Percentiles rank a stretch among this genome's conserved stretches.
These are phyloP conservation scores for Urocyon cinereoargenteus DNA, from an alignment of 2,797 vertebrate species.

Conservation along the genomic window DNA sequence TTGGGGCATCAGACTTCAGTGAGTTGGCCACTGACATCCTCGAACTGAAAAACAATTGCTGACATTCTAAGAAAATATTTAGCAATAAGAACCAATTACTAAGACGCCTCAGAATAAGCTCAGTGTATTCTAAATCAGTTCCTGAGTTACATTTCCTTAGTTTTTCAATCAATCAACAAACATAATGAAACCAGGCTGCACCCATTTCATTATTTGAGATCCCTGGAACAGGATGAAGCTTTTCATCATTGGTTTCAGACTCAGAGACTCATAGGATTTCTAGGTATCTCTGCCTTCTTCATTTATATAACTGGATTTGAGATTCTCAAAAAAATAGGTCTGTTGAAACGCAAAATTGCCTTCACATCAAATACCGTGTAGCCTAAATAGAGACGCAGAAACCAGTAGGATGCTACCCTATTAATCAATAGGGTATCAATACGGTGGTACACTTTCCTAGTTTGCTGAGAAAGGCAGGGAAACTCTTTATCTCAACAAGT, in stretches of 20 bases:
- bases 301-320: slow-evolving; percentile 50
- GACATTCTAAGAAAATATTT: slow-evolving; percentile 3
- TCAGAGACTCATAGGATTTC: background rate
- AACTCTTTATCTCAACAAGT: background rate
- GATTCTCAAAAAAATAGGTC: background rate
- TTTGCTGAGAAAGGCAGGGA: background rate
- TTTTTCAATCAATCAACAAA: slow-evolving; percentile 38
- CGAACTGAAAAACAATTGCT: slow-evolving; percentile 36
- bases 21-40: slow-evolving; percentile 8
- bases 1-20: background rate
- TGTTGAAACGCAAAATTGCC: background rate
- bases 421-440: background rate
- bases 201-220: background rate
- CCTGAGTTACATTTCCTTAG: background rate
- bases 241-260: background rate
- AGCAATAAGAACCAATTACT: background rate
- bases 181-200: background rate
- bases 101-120: background rate
- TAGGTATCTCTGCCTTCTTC: background rate
- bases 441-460: background rate
- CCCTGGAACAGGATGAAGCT: background rate
- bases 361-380: background rate
- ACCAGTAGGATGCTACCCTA: background rate
- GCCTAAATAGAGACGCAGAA: background rate
- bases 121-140: background rate